These are phyloP conservation scores for Saiga tatarica DNA, from an alignment of 2,113 vertebrate species.

Conservation along the genomic window DNA sequence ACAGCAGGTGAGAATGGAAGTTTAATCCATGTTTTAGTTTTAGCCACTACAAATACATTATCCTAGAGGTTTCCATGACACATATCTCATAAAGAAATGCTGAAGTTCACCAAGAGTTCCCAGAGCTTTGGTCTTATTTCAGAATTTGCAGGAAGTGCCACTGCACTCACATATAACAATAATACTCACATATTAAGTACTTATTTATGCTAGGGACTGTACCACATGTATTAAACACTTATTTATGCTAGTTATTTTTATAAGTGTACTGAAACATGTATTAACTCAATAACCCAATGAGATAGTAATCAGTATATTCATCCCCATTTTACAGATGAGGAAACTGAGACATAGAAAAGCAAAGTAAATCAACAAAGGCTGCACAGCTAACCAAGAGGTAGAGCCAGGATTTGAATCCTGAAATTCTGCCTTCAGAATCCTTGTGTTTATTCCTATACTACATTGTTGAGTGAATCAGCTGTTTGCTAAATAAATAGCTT, in stretches of 20 bases:
- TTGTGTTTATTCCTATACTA: neutral
- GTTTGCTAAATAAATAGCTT: neutral
- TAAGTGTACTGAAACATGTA: neutral
- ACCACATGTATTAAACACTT: neutral
- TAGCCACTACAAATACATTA: neutral
- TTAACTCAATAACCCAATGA: neutral
- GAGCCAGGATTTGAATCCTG: neutral
- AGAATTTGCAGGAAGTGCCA: neutral
- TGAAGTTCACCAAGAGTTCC: neutral
- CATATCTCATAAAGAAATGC: neutral
- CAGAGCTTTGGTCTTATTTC: slow-evolving; percentile 1
- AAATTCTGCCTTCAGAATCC: neutral
- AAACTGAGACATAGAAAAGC: neutral
- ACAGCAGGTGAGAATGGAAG: neutral
- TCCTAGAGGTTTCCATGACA: neutral
- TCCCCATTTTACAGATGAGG: neutral
- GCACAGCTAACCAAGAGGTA: neutral
- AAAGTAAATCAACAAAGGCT: neutral
- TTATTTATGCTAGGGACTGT: neutral
- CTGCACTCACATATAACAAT: neutral
- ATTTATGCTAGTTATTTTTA: neutral
- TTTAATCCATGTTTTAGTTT: slow-evolving; percentile 19
- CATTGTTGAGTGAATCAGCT: neutral
- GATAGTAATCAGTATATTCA: neutral
- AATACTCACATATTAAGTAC: neutral